Conservation (phyloP, 2,888 invertebrate genomes). For the Diadegma fenestrale region DNA sequence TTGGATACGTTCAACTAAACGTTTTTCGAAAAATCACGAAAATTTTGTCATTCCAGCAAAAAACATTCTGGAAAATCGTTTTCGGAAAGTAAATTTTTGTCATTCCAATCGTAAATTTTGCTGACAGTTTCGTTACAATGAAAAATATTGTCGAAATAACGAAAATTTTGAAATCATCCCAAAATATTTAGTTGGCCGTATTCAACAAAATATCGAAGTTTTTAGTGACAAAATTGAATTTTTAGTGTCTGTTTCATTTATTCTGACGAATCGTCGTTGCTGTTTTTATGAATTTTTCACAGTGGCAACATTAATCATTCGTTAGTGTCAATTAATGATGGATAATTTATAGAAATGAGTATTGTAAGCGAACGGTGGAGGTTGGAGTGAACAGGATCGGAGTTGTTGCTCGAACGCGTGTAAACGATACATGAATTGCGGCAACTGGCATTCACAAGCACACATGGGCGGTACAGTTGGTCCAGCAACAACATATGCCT, state of each 20-base stretch:
- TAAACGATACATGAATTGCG: constrained; percentile 24
- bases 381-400: not conserved
- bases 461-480: constrained; percentile 13
- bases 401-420: not conserved
- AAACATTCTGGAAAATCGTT: too few relatives aligned
- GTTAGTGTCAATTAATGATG: constrained; percentile 7
- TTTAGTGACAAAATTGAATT: too few relatives aligned
- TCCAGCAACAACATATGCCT: constrained; percentile 12
- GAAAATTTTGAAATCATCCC: too few relatives aligned
- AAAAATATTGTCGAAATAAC: too few relatives aligned
- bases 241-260: not conserved
- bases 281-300: not conserved
- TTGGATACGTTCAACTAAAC: too few relatives aligned
- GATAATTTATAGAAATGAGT: constrained; percentile 11
- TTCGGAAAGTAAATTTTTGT: too few relatives aligned
- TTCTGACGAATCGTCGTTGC: not conserved
- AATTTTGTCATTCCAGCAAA: too few relatives aligned
- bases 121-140: too few relatives aligned
- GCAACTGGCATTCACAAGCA: constrained; percentile 1
- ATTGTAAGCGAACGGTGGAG: not conserved
- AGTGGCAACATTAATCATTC: not conserved
- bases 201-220: too few relatives aligned
- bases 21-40: too few relatives aligned
- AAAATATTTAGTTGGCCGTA: too few relatives aligned
- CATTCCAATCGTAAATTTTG: too few relatives aligned